Evolutionary conservation across 2,888 invertebrate genomes (phyloP), one percentile per base, ranked within the genome.

Genomic region (Lasioglossum calceatum): DNA sequence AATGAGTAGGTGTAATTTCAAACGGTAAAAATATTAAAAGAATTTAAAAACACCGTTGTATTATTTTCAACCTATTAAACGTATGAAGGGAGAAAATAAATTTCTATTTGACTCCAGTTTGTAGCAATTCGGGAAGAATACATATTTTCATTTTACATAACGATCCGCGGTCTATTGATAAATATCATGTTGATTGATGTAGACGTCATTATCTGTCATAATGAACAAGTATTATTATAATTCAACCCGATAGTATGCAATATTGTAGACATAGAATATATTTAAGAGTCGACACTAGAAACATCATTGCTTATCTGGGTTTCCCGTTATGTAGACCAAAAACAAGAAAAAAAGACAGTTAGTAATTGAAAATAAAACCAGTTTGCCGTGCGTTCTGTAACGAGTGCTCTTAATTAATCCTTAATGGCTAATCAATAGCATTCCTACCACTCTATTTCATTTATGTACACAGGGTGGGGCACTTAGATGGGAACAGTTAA

Each of bases 351-450:
- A 32, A 7, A 5, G 32, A 64, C 5, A 27, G 27, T 27, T 27
- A 14, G 61, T 16, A 64, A 64, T 16, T 14, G 32, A 64, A 14
- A 64, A 64, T 61, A 32, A 16, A 64, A 64, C 64, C 5, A 27
- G 32, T 61, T 32, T 16, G 27, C n/a, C 4, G 27, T 61, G 27
- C 27, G 64, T 27, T 7, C 64, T 27, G 32, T 16, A 14, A 64
- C 64, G 32, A 64, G 14, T 64, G 64, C 64, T 64, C 4, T 64
- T 64, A 64, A 64, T 64, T 64, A 64, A 64, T 64, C 64, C 64
- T 27, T 32, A 64, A 64, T 64, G 64, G 27, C 64, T 64, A 64
- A 64, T 64, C 64, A 16, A 64, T 64, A 64, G 27, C 32, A 32
- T 64, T 32, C 64, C 32, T 64, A 64, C 10, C 64, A 14, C 16